phyloP scores from a whole-genome alignment of 2,797 vertebrate species.

The Girardinus metallicus region DNA sequence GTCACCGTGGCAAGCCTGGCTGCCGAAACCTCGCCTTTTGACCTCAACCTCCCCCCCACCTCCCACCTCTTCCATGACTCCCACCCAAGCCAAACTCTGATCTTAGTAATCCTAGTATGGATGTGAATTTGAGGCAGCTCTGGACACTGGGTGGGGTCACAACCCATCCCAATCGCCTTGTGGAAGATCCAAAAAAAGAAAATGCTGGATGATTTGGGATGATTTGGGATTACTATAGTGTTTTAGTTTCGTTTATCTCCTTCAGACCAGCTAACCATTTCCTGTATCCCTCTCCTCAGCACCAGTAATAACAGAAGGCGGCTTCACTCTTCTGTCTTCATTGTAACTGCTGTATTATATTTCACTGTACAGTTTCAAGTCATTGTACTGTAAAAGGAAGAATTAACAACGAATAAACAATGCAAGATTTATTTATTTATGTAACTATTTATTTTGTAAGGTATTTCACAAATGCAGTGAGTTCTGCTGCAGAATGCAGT shows the following conservation, averaged over 20 bases:
- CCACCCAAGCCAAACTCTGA: slow-evolving; percentile 56
- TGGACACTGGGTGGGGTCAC: slow-evolving; percentile 47
- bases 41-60: slow-evolving; percentile 46
- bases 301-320: slow-evolving; percentile 55
- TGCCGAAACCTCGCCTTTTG: slow-evolving; percentile 59
- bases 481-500: slow-evolving; percentile 71
- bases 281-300: slow-evolving; percentile 21
- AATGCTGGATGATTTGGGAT: slow-evolving; percentile 33
- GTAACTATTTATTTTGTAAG: slow-evolving; percentile 76
- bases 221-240: slow-evolving; percentile 41
- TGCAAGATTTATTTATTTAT: slow-evolving; percentile 80
- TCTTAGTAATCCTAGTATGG: slow-evolving; percentile 48
- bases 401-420: slow-evolving; percentile 67
- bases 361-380: slow-evolving; percentile 75
- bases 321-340: slow-evolving; percentile 42
- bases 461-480: slow-evolving; percentile 73
- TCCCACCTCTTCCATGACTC: slow-evolving; percentile 26
- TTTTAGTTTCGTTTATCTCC: slow-evolving; percentile 44
- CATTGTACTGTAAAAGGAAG: slow-evolving; percentile 80
- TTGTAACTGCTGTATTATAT: slow-evolving; percentile 75
- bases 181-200: slow-evolving; percentile 49
- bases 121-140: slow-evolving; percentile 51
- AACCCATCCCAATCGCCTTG: slow-evolving; percentile 35
- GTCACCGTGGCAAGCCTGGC: slow-evolving; percentile 66
- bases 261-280: slow-evolving; percentile 54